Evolutionary conservation across 2,888 invertebrate genomes (phyloP).

Genomic region (Chrysolina haemoptera): DNA sequence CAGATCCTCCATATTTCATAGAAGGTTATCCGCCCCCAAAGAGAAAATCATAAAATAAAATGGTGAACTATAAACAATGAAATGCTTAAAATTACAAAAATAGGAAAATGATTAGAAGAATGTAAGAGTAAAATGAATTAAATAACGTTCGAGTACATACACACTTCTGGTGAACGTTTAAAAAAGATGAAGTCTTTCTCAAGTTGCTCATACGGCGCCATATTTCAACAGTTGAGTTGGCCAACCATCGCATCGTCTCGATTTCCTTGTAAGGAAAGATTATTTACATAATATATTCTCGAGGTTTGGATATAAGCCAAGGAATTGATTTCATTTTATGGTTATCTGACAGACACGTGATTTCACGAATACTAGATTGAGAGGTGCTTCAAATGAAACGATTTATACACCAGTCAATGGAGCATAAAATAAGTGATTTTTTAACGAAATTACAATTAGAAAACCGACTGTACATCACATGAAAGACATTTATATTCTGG

Average conservation of each 20-base stretch:
- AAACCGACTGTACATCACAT: no score
- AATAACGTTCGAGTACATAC: background rate
- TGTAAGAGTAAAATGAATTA: background rate
- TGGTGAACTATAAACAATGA: no score
- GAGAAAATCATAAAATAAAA: no score
- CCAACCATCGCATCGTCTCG: slow-evolving; percentile 25
- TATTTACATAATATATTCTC: slow-evolving; percentile 30
- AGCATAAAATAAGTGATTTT: no score
- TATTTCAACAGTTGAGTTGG: slow-evolving; percentile 30
- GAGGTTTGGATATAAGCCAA: slow-evolving; percentile 17
- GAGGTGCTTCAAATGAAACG: slow-evolving; percentile 4
- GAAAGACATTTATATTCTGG: no score
- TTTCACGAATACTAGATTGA: slow-evolving; percentile 7
- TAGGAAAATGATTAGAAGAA: background rate
- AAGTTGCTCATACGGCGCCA: slow-evolving; percentile 21
- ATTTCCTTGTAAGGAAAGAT: slow-evolving; percentile 28
- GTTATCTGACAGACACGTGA: slow-evolving; percentile 27
- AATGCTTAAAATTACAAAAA: background rate
- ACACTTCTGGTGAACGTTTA: background rate
- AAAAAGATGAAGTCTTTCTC: slow-evolving; percentile 18
- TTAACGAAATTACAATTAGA: no score
- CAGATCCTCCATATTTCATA: no score
- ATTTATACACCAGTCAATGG: no score
- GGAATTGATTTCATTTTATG: slow-evolving; percentile 25
- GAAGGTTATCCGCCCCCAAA: no score